These are phyloP conservation scores for Epinotia brunnichana DNA, from an alignment of 2,888 invertebrate genomes.

Conservation along the genomic window DNA sequence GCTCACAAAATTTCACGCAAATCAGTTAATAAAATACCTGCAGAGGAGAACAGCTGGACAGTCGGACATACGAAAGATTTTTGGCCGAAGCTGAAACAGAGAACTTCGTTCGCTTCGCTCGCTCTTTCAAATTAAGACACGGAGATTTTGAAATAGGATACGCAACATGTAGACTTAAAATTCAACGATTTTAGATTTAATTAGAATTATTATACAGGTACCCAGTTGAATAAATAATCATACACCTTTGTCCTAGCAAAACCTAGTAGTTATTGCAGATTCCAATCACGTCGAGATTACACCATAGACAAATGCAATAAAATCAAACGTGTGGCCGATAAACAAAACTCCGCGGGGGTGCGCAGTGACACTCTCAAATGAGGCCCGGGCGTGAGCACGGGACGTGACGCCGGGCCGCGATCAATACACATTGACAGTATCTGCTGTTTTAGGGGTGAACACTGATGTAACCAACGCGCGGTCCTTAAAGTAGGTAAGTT, in stretches of 20 bases:
- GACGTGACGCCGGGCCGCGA: conserved; percentile 52
- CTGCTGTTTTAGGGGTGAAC: conserved; percentile 2
- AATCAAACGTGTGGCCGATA: conserved; percentile 67
- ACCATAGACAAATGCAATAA: conserved; percentile 57
- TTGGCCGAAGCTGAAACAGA: no score
- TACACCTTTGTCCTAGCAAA: background rate
- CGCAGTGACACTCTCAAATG: conserved; percentile 60
- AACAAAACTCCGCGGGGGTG: conserved; percentile 59
- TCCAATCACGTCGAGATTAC: conserved; percentile 33
- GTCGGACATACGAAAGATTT: no score
- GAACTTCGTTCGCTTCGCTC: no score
- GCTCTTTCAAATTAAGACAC: background rate
- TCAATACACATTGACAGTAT: conserved; percentile 23
- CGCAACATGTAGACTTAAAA: background rate
- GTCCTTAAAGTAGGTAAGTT: no score
- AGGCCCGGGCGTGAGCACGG: conserved; percentile 51
- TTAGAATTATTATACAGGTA: no score
- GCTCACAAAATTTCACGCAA: no score
- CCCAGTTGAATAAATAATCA: background rate
- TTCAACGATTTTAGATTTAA: no score
- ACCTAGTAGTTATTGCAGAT: conserved; percentile 2
- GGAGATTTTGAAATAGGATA: background rate
- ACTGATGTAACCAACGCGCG: background rate
- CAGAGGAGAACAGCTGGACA: no score
- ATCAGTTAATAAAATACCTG: no score